These are phyloP conservation scores for Stichodactyla mertensii DNA, from an alignment of 64 coral and sea anemone genomes.

Conservation along the genomic window DNA sequence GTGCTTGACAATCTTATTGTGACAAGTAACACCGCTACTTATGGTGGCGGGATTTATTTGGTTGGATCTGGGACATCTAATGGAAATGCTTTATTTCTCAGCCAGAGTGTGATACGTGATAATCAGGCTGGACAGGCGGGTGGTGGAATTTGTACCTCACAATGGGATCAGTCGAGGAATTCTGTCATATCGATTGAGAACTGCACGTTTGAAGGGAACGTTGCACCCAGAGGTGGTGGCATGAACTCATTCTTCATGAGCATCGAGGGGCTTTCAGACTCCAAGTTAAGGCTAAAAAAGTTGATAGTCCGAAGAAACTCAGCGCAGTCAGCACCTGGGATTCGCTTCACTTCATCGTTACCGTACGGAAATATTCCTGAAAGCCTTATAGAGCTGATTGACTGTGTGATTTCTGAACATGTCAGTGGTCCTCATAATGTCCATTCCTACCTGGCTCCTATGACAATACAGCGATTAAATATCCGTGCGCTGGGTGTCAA, in stretches of 20 bases:
- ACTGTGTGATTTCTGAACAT: slow-evolving; percentile 47
- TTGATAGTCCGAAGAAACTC: not conserved
- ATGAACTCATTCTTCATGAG: slow-evolving; percentile 70
- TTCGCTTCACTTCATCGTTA: slow-evolving; percentile 56
- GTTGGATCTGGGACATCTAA: slow-evolving; percentile 14
- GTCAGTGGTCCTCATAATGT: slow-evolving; percentile 10
- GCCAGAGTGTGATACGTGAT: slow-evolving; percentile 10
- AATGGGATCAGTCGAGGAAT: slow-evolving; percentile 54
- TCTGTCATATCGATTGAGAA: slow-evolving; percentile 31
- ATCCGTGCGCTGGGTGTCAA: slow-evolving; percentile 50
- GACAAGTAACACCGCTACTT: slow-evolving; percentile 55
- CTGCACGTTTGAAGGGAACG: slow-evolving; percentile 42
- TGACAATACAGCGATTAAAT: slow-evolving; percentile 67
- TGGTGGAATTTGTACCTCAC: slow-evolving; percentile 41
- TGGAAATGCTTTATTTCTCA: slow-evolving; percentile 32
- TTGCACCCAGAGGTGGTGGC: slow-evolving; percentile 42
- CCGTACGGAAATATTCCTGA: slow-evolving; percentile 28
- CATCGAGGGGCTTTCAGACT: not conserved
- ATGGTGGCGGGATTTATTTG: slow-evolving; percentile 67
- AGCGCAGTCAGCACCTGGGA: slow-evolving; percentile 10
- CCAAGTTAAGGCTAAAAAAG: not conserved
- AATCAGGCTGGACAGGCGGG: slow-evolving; percentile 57
- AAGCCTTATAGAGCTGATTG: slow-evolving; percentile 43
- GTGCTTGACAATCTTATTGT: slow-evolving; percentile 37
- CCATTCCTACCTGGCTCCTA: slow-evolving; percentile 30